Evolutionary conservation across 2,113 vertebrate species (phyloP), one percentile per base, ranked within the genome.

Genomic region (Odobenus rosmarus): DNA sequence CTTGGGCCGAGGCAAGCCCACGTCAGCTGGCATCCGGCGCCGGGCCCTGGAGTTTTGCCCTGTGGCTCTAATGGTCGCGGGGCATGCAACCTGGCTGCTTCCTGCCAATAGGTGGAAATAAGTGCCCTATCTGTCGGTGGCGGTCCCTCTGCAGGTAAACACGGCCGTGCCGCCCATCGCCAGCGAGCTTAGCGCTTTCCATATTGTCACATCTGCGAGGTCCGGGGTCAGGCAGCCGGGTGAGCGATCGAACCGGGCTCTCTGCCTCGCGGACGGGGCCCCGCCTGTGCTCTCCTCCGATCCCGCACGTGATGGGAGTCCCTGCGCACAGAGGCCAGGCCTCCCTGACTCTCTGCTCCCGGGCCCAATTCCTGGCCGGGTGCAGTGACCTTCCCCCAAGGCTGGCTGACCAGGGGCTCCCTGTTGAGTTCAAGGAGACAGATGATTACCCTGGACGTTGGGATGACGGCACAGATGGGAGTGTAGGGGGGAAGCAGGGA

Each of bases 1-100:
- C 74, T n/a, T 4, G 1, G 23, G 28, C 33, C 28, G 76, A 53
- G 31, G 24, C 9, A 5, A 69, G 94, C 36, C 23, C 5, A 3
- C 0, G 19, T 8, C 39, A 23, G 26, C 31, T 67, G 1, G 23
- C 19, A 4, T 13, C 15, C 4, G 4, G 5, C 2, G 28, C 24
- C 4, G 4, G 76, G 24, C 26, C 51, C 2, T 1, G 39, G 46
- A 46, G 13, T 49, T 15, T 42, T 8, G 12, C 5, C 57, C 3
- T 39, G 26, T 3, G 0, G 15, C 3, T n/a, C 28, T 24, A 11
- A 42, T 0, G 19, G n/a, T 42, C 15, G 31, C 39, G 0, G 1
- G 18, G 15, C 64, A 24, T 0, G 46, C 46, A 46, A 46, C 46
- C 46, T 46, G 46, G 46, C 46, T 46, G 46, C 46, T 46, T 46